Percentiles rank a stretch among this genome's conserved stretches.
Evolutionary conservation across 1,140 invertebrate species (phyloP).

Genomic region (Tetramorium alpestre): DNA sequence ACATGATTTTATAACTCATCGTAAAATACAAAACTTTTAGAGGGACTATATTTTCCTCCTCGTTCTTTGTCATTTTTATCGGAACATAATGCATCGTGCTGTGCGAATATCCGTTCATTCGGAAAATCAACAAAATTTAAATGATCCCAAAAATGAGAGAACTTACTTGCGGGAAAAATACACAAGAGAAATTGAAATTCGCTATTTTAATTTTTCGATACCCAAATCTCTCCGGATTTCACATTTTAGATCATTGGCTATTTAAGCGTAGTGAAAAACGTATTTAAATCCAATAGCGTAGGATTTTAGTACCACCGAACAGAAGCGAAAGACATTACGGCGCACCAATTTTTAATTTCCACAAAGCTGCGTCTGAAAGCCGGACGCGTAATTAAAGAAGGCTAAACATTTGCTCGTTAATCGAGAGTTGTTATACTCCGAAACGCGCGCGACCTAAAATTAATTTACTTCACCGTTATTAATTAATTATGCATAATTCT

Average conservation of each 20-base stretch:
- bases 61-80: conserved; percentile 6
- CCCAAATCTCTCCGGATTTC: background rate
- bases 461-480: conserved; percentile 28
- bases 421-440: background rate
- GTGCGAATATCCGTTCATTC: conserved; percentile 2
- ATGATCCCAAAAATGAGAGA: conserved; percentile 3
- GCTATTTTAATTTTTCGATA: conserved; percentile 15
- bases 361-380: conserved; percentile 18
- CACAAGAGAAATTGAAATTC: background rate
- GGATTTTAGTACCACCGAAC: background rate
- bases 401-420: conserved; percentile 34
- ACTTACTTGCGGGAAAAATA: background rate
- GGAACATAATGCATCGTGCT: background rate
- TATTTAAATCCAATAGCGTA: background rate
- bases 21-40: conserved; percentile 27
- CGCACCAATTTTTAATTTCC: conserved; percentile 24
- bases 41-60: background rate
- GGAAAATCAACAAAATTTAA: conserved; percentile 43
- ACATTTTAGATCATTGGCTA: background rate
- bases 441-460: conserved; percentile 6
- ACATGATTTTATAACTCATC: conserved; percentile 26
- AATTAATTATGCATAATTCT: conserved; percentile 35
- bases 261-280: conserved; percentile 39
- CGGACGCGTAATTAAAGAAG: background rate
- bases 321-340: background rate